These are phyloP conservation scores for Chalcis sispes DNA, from an alignment of 2,888 invertebrate genomes.

Conservation along the genomic window DNA sequence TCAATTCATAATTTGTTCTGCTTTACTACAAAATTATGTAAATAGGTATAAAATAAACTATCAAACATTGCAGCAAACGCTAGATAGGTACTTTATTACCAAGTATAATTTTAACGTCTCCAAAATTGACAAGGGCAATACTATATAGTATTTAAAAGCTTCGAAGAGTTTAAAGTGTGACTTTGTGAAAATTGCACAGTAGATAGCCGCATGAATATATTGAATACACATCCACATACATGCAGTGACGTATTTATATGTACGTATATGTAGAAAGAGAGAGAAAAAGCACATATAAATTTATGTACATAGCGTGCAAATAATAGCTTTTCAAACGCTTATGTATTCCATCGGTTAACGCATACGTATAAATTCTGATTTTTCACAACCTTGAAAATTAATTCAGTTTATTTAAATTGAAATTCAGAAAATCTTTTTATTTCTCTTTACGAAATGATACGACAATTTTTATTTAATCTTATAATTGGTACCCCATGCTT, in stretches of 20 bases:
- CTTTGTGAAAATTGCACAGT: background rate
- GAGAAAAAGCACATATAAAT: background rate
- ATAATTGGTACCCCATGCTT: too few species aligned
- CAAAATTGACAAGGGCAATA: background rate
- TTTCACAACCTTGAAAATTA: background rate
- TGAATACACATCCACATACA: too few species aligned
- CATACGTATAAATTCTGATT: background rate
- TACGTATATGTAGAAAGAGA: background rate
- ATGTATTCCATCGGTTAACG: background rate
- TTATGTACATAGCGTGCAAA: background rate
- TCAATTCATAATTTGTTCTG: too few species aligned
- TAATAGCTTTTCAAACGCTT: conserved; percentile 1
- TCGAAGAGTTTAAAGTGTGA: background rate
- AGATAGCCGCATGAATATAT: background rate
- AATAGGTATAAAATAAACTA: too few species aligned
- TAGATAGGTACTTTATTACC: background rate
- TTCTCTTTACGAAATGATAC: too few species aligned
- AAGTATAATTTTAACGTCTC: background rate
- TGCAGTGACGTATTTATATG: too few species aligned
- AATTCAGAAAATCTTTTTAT: too few species aligned
- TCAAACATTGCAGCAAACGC: too few species aligned
- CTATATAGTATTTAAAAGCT: background rate
- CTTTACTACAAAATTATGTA: too few species aligned
- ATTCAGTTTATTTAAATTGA: background rate
- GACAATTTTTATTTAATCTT: too few species aligned